phyloP scores from a whole-genome alignment of 2,888 invertebrate species.

The Cephus nigrinus region DNA sequence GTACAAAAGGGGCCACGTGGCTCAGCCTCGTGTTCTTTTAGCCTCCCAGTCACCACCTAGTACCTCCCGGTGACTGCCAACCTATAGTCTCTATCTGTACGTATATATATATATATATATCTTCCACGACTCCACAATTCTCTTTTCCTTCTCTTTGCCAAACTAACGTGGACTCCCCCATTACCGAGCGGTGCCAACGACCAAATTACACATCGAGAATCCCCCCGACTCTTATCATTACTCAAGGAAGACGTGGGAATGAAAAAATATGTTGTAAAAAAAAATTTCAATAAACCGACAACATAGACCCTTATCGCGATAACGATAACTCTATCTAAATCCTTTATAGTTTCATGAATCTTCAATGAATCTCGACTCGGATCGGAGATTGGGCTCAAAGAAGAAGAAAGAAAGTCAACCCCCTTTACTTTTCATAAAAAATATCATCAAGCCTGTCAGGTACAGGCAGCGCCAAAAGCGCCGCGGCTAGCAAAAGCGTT shows the following conservation, averaged over 20 bases:
- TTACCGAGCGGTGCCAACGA: conserved; percentile 30
- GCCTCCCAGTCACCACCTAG: conserved; percentile 4
- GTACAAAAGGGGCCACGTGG: conserved; percentile 24
- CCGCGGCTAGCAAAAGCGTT: too few relatives aligned
- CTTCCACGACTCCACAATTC: background rate
- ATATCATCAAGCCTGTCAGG: background rate
- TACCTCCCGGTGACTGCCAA: too few relatives aligned
- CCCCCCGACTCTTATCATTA: background rate
- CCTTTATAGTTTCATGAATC: background rate
- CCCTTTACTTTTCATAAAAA: background rate
- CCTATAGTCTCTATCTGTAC: background rate
- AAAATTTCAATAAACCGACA: too few relatives aligned
- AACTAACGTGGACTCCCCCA: conserved; percentile 29
- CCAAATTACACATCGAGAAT: conserved; percentile 12
- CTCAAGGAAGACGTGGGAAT: too few relatives aligned
- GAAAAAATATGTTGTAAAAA: too few relatives aligned
- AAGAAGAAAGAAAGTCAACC: background rate
- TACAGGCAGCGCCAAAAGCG: background rate
- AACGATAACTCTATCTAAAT: too few relatives aligned
- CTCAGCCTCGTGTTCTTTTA: conserved; percentile 24
- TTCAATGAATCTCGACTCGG: too few relatives aligned
- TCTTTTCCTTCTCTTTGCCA: background rate
- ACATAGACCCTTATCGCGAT: too few relatives aligned
- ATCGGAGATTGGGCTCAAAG: background rate
- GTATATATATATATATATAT: background rate